Evolutionary conservation across 2,797 vertebrate species (phyloP).

Genomic region (Falco naumanni): DNA sequence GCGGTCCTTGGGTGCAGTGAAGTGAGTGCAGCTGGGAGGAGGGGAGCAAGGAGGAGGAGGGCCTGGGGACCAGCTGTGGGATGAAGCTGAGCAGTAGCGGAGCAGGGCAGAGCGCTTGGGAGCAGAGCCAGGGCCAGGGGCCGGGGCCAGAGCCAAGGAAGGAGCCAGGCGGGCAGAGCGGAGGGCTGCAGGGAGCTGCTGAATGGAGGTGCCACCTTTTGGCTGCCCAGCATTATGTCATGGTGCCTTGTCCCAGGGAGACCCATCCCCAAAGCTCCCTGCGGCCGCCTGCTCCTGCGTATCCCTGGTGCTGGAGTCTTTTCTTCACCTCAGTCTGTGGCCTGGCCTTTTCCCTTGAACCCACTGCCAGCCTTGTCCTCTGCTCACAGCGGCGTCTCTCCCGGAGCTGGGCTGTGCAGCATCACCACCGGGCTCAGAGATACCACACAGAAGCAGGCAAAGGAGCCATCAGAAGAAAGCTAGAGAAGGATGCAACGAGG

Average conservation of each 20-base stretch:
- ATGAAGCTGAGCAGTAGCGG: neutral
- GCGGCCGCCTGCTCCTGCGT: neutral
- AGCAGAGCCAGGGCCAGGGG: neutral
- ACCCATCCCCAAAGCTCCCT: neutral
- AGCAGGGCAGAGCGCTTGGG: neutral
- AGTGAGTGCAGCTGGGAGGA: neutral
- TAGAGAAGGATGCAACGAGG: neutral
- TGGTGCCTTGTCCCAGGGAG: neutral
- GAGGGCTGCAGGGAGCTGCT: neutral
- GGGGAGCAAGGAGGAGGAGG: neutral
- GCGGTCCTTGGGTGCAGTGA: neutral
- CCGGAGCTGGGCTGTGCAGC: neutral
- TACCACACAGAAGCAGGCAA: neutral
- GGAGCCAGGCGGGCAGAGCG: neutral
- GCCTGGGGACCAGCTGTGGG: neutral
- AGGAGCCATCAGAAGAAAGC: neutral
- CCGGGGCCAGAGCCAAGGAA: fast-evolving
- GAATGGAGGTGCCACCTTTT: neutral
- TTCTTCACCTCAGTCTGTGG: neutral
- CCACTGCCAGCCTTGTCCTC: neutral
- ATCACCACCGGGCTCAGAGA: fast-evolving
- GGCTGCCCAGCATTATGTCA: fast-evolving
- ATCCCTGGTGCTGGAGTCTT: neutral
- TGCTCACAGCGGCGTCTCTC: neutral
- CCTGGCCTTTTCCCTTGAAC: neutral